phyloP scores from a whole-genome alignment of 2,113 vertebrate species.

The Melospiza georgiana region DNA sequence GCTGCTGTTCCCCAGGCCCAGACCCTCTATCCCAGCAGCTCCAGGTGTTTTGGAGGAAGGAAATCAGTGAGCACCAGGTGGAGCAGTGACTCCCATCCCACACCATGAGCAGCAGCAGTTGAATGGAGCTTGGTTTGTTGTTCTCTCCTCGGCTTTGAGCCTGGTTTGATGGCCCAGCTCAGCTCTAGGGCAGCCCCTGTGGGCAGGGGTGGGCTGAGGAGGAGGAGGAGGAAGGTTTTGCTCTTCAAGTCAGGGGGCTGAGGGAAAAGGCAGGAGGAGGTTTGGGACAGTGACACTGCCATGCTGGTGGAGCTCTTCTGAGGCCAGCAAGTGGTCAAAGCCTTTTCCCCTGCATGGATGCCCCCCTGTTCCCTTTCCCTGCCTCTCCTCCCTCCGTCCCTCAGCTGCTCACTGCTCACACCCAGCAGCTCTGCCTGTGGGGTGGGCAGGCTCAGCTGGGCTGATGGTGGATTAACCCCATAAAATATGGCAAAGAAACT shows the following conservation, averaged over 20 bases:
- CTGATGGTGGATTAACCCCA: background rate
- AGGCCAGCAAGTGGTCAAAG: too few relatives aligned
- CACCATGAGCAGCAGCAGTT: accelerated
- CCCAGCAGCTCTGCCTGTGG: background rate
- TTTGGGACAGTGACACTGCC: too few relatives aligned
- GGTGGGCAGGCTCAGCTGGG: too few relatives aligned
- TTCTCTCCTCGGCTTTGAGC: accelerated
- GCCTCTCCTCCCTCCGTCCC: background rate
- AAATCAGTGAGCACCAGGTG: background rate
- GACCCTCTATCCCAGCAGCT: accelerated
- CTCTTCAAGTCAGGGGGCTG: too few relatives aligned
- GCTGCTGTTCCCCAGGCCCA: background rate
- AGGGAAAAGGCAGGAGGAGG: too few relatives aligned
- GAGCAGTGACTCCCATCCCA: background rate
- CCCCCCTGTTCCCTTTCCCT: background rate
- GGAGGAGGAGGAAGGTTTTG: too few relatives aligned
- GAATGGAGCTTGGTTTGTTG: background rate
- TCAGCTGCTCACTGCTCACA: too few relatives aligned
- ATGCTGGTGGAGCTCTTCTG: too few relatives aligned
- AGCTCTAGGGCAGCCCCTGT: background rate
- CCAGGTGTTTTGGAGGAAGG: background rate
- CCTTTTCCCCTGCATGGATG: too few relatives aligned
- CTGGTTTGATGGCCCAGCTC: background rate
- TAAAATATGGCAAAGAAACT: accelerated
- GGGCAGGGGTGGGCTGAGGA: background rate